These are phyloP conservation scores for Penaeus japonicus DNA, from an alignment of 1,140 invertebrate species.

Conservation along the genomic window DNA sequence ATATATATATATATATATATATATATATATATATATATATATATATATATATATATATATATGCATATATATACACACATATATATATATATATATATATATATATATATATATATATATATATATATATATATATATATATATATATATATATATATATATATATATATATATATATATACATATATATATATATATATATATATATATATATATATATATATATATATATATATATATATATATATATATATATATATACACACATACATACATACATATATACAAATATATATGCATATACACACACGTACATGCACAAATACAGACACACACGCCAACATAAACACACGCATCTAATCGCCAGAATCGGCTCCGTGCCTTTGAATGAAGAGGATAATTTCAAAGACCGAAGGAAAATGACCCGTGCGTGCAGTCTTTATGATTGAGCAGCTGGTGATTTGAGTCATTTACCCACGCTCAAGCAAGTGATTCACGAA, in stretches of 20 bases:
- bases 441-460: too few species aligned
- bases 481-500: too few species aligned
- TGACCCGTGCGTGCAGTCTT: too few species aligned
- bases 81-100: conserved; percentile 6
- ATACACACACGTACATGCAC: not conserved
- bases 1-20: not conserved
- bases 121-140: not conserved
- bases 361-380: too few species aligned
- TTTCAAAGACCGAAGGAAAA: too few species aligned
- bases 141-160: not conserved
- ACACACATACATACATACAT: not conserved
- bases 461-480: too few species aligned
- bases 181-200: conserved; percentile 17
- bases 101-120: not conserved
- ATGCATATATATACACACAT: not conserved
- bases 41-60: conserved; percentile 12
- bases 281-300: not conserved
- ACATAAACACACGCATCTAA: not conserved
- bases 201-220: not conserved
- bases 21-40: not conserved
- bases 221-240: not conserved
- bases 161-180: not conserved
- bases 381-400: too few species aligned
- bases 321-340: not conserved
- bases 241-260: not conserved